phyloP scores from a whole-genome alignment of 1,140 invertebrate genomes.

The Trichonephila inaurata region DNA sequence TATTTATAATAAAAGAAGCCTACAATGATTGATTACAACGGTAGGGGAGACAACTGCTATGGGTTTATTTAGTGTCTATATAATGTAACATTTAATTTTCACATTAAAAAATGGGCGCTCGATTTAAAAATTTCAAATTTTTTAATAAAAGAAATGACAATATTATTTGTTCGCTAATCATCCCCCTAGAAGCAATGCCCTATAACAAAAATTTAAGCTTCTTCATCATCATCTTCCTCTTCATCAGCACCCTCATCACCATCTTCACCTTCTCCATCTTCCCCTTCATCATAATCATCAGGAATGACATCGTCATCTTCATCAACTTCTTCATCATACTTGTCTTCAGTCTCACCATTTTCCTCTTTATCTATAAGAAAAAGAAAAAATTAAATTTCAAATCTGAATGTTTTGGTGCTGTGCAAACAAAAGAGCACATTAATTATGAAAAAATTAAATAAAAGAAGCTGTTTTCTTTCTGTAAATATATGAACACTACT shows the following conservation, averaged over 20 bases:
- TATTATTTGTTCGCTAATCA: constrained; percentile 73
- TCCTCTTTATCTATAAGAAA: constrained; percentile 64
- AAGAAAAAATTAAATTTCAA: background rate
- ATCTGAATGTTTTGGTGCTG: too few species aligned
- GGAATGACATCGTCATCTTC: constrained; percentile 73
- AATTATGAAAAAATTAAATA: too few species aligned
- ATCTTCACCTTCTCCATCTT: constrained; percentile 70
- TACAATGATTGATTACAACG: constrained; percentile 67
- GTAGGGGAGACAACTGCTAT: constrained; percentile 59
- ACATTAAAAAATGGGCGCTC: constrained; percentile 14
- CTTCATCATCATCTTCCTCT: constrained; percentile 68
- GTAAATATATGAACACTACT: too few species aligned
- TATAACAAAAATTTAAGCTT: constrained; percentile 68
- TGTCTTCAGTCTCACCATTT: constrained; percentile 74
- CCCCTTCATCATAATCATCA: constrained; percentile 73
- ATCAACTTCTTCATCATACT: constrained; percentile 65
- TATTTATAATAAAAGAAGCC: constrained; percentile 46
- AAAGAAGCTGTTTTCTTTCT: too few species aligned
- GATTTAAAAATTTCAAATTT: constrained; percentile 55
- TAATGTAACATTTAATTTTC: constrained; percentile 33
- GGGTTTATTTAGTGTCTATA: constrained; percentile 13
- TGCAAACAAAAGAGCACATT: too few species aligned
- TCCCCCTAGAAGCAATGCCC: constrained; percentile 71
- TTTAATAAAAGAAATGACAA: constrained; percentile 65
- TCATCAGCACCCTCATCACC: constrained; percentile 65